Conservation (phyloP, 2,797 vertebrate genomes). For the Pangasius djambal region DNA sequence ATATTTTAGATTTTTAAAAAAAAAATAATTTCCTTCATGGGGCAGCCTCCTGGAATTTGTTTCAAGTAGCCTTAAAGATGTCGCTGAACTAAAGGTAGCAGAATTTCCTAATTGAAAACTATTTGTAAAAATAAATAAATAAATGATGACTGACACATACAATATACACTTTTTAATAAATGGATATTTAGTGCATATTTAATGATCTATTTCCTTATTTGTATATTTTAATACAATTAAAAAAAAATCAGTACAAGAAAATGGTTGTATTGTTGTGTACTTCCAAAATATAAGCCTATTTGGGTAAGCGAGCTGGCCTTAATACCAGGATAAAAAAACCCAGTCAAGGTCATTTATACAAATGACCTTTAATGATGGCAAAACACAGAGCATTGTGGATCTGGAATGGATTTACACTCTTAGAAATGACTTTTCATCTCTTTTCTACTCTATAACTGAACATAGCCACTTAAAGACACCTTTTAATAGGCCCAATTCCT, state of each 20-base stretch:
- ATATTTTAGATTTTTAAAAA: background rate
- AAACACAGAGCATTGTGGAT: background rate
- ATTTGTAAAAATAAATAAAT: background rate
- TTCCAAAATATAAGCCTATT: background rate
- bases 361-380: background rate
- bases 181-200: background rate
- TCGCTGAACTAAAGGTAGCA: background rate
- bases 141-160: background rate
- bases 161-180: background rate
- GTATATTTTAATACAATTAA: background rate
- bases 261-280: background rate
- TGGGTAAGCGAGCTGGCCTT: background rate
- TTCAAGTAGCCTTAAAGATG: background rate
- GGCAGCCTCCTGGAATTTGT: background rate
- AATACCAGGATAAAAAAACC: background rate
- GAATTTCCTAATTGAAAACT: background rate
- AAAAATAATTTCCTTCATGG: background rate
- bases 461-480: background rate
- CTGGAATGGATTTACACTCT: background rate
- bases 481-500: constrained; percentile 8
- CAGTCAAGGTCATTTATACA: background rate
- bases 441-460: constrained; percentile 17
- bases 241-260: background rate
- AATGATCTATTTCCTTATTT: background rate
- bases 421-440: background rate